phyloP scores from a whole-genome alignment of 1,140 invertebrate species.

The Dendroctonus valens region DNA sequence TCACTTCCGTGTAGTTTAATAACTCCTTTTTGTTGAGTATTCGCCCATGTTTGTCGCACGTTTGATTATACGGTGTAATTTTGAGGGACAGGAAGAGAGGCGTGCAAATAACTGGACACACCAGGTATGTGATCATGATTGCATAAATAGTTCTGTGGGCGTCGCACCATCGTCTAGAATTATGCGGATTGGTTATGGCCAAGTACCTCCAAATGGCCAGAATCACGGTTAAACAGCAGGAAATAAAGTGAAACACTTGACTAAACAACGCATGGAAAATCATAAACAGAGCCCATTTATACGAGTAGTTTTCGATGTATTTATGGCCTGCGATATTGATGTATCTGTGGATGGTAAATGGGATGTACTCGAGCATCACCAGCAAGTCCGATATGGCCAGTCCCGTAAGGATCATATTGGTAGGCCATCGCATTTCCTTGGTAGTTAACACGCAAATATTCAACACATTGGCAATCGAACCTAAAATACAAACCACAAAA shows the following conservation, averaged over 20 bases:
- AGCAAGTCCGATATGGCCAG: slow-evolving; percentile 88
- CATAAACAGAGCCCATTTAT: slow-evolving; percentile 78
- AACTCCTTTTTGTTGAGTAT: slow-evolving; percentile 37
- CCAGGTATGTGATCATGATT: slow-evolving; percentile 76
- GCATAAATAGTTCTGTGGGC: slow-evolving; percentile 67
- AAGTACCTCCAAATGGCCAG: slow-evolving; percentile 92
- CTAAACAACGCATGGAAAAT: slow-evolving; percentile 82
- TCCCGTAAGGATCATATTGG: slow-evolving; percentile 82
- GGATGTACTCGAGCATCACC: slow-evolving; percentile 93
- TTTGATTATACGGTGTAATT: slow-evolving; percentile 53
- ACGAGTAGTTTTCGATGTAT: slow-evolving; percentile 63
- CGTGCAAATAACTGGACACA: slow-evolving; percentile 81
- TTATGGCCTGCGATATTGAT: slow-evolving; percentile 58
- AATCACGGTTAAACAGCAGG: slow-evolving; percentile 89
- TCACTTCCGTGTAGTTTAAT: slow-evolving; percentile 42
- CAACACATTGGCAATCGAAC: slow-evolving; percentile 87
- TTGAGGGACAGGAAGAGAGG: slow-evolving; percentile 77
- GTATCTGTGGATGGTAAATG: slow-evolving; percentile 80
- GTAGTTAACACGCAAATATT: slow-evolving; percentile 93
- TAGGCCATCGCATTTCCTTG: slow-evolving; percentile 82
- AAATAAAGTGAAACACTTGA: slow-evolving; percentile 87
- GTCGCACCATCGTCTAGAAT: slow-evolving; percentile 75
- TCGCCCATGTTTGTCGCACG: slow-evolving; percentile 54
- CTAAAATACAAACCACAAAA: slow-evolving; percentile 84
- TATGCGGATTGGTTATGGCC: slow-evolving; percentile 79